Evolutionary conservation across 2,113 vertebrate species (phyloP), one percentile per base, ranked within the genome.

Genomic region (Tachysurus vachellii): DNA sequence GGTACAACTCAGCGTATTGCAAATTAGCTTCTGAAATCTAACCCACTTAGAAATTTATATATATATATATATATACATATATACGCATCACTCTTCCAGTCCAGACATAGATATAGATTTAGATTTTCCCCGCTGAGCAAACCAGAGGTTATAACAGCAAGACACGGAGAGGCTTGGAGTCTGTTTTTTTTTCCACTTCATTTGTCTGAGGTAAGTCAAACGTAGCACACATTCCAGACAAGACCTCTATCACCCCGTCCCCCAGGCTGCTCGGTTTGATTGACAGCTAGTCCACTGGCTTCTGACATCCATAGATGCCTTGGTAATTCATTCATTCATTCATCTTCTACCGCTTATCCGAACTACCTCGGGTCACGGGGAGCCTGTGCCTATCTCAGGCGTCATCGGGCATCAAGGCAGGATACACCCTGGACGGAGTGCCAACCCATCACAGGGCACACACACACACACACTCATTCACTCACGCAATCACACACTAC

Each of bases 221-320:
- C 6, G 12, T 16, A 28, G 47, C 21, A 31, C 17, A 56, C 47
- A 28, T 77, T 77, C 76, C 50, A 56, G 14, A 17, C 50, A 2
- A 79, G 81, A 64, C 9, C 70, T 86, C 26, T 13, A n/a, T 28
- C 76, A 57, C 54, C 71, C 84, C 53, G 53, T 53, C 28, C 75
- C 28, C 31, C 28, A 76, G 19, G 14, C 75, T 66, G 17, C 21
- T 61, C 50, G 50, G 42, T 88, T 66, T 86, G 80, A 93, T 79
- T 86, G 90, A 89, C 89, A 88, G 83, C 80, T 59, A 28, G 42
- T 56, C 42, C 80, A 47, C n/a, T 44, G 50, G 68, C 21, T 70
- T 62, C 44, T 88, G 83, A 86, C 57, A 47, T 26, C 88, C 88
- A 87, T 82, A 66, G 85, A 88, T 88, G 82, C 64, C 76, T 90